These are phyloP conservation scores for Oenanthe oenanthe DNA, from an alignment of 2,113 vertebrate species.

Conservation along the genomic window DNA sequence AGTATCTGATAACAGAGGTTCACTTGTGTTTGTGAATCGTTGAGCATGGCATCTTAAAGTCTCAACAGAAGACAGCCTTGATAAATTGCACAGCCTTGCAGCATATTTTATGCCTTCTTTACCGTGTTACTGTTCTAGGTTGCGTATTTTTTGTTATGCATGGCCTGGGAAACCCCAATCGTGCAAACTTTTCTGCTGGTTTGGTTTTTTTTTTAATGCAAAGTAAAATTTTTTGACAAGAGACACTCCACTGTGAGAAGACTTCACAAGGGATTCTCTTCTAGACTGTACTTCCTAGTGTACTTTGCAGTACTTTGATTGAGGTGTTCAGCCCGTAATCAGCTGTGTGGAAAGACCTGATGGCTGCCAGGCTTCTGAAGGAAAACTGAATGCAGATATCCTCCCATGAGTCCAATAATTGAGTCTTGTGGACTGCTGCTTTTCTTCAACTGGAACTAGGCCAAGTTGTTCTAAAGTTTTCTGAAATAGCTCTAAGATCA, in stretches of 20 bases:
- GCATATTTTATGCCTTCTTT: neutral
- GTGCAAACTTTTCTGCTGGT: neutral
- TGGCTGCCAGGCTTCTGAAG: neutral
- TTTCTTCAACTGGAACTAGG: neutral
- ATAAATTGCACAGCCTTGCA: neutral
- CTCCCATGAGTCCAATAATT: neutral
- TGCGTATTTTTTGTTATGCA: neutral
- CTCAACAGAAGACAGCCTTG: neutral
- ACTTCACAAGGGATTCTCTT: neutral
- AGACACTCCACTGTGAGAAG: neutral
- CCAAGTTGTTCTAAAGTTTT: neutral
- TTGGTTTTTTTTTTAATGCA: neutral
- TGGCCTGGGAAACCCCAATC: neutral
- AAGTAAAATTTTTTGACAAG: neutral
- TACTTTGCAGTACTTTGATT: neutral
- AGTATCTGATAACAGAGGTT: neutral
- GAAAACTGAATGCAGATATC: neutral
- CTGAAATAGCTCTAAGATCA: neutral
- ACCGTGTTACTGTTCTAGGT: neutral
- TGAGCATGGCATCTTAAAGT: neutral
- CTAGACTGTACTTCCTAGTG: neutral
- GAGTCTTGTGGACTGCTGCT: neutral
- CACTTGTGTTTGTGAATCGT: neutral
- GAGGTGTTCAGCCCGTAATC: neutral
- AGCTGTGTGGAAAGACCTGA: neutral